A percentile compares a stretch with the other conserved stretches of the same genome.
Conservation (phyloP, 2,888 invertebrate species). For the Agrotis segetum region DNA sequence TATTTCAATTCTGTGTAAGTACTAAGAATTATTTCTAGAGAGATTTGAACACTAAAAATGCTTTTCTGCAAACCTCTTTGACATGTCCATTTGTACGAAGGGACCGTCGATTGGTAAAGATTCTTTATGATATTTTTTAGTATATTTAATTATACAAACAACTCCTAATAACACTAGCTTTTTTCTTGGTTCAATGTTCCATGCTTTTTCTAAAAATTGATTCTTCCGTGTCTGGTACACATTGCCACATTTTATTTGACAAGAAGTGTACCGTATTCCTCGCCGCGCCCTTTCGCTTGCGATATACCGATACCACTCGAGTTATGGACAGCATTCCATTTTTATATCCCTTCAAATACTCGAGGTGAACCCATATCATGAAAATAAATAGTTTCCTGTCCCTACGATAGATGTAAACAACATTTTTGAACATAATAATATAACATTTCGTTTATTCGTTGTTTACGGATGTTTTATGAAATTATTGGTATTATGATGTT, state of each 20-base stretch:
- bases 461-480: too few relatives aligned
- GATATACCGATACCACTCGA: not conserved
- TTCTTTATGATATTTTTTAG: too few relatives aligned
- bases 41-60: too few relatives aligned
- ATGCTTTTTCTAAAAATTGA: not conserved
- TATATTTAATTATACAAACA: too few relatives aligned
- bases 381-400: slow-evolving; percentile 11
- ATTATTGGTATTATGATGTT: too few relatives aligned
- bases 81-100: too few relatives aligned
- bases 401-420: slow-evolving; percentile 1
- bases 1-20: too few relatives aligned
- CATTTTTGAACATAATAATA: not conserved
- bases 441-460: too few relatives aligned
- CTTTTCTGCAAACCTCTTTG: too few relatives aligned
- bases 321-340: slow-evolving; percentile 8
- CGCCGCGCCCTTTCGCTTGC: slow-evolving; percentile 6
- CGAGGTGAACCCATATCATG: not conserved
- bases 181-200: not conserved
- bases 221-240: slow-evolving; percentile 3
- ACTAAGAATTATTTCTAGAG: too few relatives aligned
- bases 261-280: slow-evolving; percentile 4
- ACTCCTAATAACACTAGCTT: too few relatives aligned
- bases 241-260: slow-evolving; percentile 5
- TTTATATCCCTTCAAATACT: slow-evolving; percentile 4
- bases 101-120: too few relatives aligned